A percentile compares a stretch with the other conserved stretches of the same genome.
These are phyloP conservation scores for Amblyraja radiata DNA, from an alignment of 2,797 vertebrate species.

Conservation along the genomic window DNA sequence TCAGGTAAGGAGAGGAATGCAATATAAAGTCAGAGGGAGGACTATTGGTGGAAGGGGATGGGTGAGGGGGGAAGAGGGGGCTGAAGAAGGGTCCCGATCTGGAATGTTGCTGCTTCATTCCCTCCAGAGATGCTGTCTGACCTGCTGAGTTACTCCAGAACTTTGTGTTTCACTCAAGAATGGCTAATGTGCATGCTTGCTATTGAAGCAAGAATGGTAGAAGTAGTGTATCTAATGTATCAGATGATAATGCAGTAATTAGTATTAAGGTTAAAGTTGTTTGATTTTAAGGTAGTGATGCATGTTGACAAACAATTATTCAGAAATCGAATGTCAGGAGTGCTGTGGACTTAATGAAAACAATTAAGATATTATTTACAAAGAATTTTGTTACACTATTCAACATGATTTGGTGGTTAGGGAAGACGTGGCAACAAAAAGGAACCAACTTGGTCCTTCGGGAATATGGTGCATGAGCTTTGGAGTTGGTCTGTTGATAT, in stretches of 20 bases:
- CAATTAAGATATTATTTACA: background rate
- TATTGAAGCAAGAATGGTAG: background rate
- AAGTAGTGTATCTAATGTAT: background rate
- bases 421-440: background rate
- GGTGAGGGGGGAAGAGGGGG: no score
- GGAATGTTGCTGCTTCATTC: no score
- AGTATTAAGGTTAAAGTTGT: background rate
- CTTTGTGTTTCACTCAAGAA: no score
- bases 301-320: background rate
- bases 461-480: background rate
- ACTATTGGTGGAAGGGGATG: no score
- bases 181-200: background rate
- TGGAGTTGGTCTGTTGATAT: background rate
- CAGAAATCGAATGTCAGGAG: background rate
- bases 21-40: no score
- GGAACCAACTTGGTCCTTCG: background rate
- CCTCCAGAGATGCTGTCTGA: no score
- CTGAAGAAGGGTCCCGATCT: no score
- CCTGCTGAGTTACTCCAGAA: no score
- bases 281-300: background rate
- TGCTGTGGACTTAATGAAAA: background rate
- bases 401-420: background rate
- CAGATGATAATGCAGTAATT: background rate
- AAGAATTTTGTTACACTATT: background rate
- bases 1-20: no score